phyloP scores from a whole-genome alignment of 2,888 invertebrate species.

The Pilophorus perplexus region DNA sequence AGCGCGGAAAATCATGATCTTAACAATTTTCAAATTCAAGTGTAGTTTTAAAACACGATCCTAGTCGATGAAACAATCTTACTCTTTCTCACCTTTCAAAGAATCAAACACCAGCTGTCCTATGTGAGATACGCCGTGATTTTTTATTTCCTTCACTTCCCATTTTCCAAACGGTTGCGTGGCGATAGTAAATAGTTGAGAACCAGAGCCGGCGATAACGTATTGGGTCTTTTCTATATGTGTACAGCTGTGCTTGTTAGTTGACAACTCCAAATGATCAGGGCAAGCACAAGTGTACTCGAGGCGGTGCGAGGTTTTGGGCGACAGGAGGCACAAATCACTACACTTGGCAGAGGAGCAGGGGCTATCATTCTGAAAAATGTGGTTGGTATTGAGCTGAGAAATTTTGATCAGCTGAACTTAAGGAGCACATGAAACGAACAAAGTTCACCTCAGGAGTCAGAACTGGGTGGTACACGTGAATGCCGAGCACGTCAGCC shows the following conservation, averaged over 20 bases:
- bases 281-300: constrained; percentile 71
- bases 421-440: neutral
- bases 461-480: constrained; percentile 68
- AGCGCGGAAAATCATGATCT: too few species aligned
- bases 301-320: constrained; percentile 48
- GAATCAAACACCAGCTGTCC: constrained; percentile 54
- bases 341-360: constrained; percentile 66
- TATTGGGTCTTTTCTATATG: constrained; percentile 55
- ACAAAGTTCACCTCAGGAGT: neutral
- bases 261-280: constrained; percentile 62
- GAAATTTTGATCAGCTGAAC: too few species aligned
- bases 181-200: constrained; percentile 61
- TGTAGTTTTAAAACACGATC: too few species aligned
- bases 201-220: constrained; percentile 60
- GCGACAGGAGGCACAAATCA: constrained; percentile 72
- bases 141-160: constrained; percentile 28
- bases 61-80: too few species aligned
- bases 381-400: too few species aligned
- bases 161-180: constrained; percentile 41
- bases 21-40: too few species aligned
- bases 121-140: constrained; percentile 33
- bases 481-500: constrained; percentile 62
- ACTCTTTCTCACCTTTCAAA: constrained; percentile 55
- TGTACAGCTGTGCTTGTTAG: constrained; percentile 60
- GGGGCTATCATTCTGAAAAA: constrained; percentile 57